A percentile compares a stretch with the other conserved stretches of the same genome.
phyloP scores from a whole-genome alignment of 2,113 vertebrate genomes.

The Etia nguti region DNA sequence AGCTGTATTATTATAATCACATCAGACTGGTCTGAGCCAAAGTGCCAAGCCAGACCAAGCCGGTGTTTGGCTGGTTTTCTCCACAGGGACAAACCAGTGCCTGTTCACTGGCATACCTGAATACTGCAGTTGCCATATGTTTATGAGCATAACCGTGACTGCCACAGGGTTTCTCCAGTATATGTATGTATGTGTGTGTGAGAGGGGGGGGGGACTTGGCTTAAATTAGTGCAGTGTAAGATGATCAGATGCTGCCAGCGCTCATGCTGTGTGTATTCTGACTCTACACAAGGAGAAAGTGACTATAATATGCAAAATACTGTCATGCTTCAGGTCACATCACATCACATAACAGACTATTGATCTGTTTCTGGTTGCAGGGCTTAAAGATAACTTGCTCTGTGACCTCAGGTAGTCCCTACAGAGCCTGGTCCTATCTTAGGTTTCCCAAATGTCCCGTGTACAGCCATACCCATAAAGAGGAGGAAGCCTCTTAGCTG shows the following conservation, averaged over 20 bases:
- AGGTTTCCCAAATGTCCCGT: neutral
- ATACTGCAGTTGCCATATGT: constrained; percentile 11
- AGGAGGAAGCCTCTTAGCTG: neutral
- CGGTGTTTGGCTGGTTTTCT: neutral
- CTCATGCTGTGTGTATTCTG: neutral
- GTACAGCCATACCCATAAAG: neutral
- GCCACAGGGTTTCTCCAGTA: neutral
- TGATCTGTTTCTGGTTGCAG: neutral
- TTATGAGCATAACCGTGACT: neutral
- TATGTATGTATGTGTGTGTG: neutral
- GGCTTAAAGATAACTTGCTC: neutral
- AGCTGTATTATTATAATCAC: neutral
- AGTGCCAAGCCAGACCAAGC: neutral
- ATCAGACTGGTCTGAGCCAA: neutral
- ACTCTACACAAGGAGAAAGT: neutral
- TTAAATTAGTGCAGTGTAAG: constrained; percentile 52
- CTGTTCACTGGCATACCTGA: neutral
- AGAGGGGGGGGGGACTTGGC: neutral
- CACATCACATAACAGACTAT: neutral
- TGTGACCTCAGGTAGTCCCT: neutral
- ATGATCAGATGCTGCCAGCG: constrained; percentile 36
- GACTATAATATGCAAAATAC: neutral
- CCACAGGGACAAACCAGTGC: neutral
- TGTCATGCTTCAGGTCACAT: neutral
- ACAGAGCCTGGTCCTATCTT: neutral